These are phyloP conservation scores for Drusus annulatus DNA, from an alignment of 1,140 invertebrate genomes.

Conservation along the genomic window DNA sequence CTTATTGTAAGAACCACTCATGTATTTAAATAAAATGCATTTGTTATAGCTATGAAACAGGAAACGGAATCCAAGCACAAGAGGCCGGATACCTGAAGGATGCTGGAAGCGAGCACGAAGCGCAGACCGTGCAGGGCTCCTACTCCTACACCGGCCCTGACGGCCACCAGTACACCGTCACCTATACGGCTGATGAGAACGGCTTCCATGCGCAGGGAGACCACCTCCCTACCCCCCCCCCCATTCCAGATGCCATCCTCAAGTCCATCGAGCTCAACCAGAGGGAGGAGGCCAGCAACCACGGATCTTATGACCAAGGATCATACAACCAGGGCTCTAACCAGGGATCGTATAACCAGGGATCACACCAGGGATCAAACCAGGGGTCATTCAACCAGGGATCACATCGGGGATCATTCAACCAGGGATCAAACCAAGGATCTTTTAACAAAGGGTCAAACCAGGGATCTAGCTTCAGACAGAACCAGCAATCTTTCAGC, in stretches of 20 bases:
- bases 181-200: conserved; percentile 85
- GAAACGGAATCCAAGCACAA: conserved; percentile 65
- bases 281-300: conserved; percentile 42
- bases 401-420: too few species aligned
- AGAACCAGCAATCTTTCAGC: conserved; percentile 20
- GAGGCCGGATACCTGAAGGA: conserved; percentile 66
- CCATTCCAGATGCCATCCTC: conserved; percentile 75
- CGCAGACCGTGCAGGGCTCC: conserved; percentile 76
- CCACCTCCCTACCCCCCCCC: conserved; percentile 84
- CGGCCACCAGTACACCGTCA: conserved; percentile 78
- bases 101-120: conserved; percentile 71
- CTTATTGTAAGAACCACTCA: too few species aligned
- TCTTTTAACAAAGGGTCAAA: too few species aligned
- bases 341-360: conserved; percentile 8
- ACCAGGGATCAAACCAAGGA: too few species aligned
- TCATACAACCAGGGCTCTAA: too few species aligned
- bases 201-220: conserved; percentile 83
- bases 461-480: not conserved
- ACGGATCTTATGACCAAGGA: too few species aligned
- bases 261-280: conserved; percentile 63
- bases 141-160: conserved; percentile 84
- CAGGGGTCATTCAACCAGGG: too few species aligned
- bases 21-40: too few species aligned
- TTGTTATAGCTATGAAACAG: conserved; percentile 67
- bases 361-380: not conserved